Evolutionary conservation across 2,113 vertebrate species (phyloP).

Genomic region (Euleptes europaea): DNA sequence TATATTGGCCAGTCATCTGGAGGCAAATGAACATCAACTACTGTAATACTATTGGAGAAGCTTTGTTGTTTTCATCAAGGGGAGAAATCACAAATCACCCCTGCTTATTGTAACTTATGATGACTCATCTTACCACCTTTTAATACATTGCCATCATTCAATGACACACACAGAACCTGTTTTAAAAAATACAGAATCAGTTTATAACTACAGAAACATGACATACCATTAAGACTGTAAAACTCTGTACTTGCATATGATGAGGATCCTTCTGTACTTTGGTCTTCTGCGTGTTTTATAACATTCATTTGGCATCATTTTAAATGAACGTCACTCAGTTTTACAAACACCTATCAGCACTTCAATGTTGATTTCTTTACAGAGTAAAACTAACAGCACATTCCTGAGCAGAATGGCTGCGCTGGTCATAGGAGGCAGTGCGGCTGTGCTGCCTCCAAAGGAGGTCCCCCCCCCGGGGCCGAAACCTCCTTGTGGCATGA

Average conservation of each 20-base stretch:
- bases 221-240: conserved; percentile 17
- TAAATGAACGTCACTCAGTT: neutral
- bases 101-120: conserved; percentile 56
- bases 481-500: too few species aligned
- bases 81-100: conserved; percentile 56
- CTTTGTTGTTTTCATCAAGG: conserved; percentile 21
- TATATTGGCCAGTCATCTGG: conserved; percentile 54
- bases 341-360: neutral
- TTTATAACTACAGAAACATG: conserved; percentile 21
- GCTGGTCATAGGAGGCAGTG: too few species aligned
- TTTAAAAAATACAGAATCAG: conserved; percentile 49
- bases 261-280: neutral
- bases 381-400: too few species aligned
- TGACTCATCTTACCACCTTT: conserved; percentile 56
- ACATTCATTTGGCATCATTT: neutral
- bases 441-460: too few species aligned
- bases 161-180: conserved; percentile 35
- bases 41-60: conserved; percentile 55
- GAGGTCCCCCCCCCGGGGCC: too few species aligned
- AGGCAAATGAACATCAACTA: conserved; percentile 60
- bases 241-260: neutral
- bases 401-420: too few species aligned
- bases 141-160: conserved; percentile 38
- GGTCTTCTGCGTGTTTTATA: neutral
- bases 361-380: neutral